Evolutionary conservation across 1,140 invertebrate species (phyloP), one percentile per base, ranked within the genome.

Genomic region (Bombus sibiricus): DNA sequence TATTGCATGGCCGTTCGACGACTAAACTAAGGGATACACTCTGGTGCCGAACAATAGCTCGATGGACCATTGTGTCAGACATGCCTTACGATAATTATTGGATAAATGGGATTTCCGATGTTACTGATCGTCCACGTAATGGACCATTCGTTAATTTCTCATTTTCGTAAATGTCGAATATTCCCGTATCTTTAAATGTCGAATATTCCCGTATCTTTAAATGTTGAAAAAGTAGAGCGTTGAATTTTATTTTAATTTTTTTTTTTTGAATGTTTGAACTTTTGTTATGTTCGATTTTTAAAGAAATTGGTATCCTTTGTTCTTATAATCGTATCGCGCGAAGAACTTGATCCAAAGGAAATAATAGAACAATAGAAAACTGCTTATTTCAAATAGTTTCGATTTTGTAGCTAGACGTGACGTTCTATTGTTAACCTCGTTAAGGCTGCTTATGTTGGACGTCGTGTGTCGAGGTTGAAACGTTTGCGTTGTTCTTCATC

Each of bases 401-500:
- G 28, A 22, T 5, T 41, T 4, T n/a, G 10, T n/a, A 34, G 25
- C 13, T 13, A 18, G 18, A 22, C 10, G 28, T 0, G 43, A 41
- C 18, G n/a, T 28, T n/a, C 37, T 15, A 66, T 43, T 1, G 28
- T 32, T 18, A 39, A 57, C 15, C 25, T 71, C 34, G 9, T 71
- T 53, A 71, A 71, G 15, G 10, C 15, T 9, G 41, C 43, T 71
- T 39, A 34, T 9, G 12, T 43, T 32, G 6, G 32, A 28, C 41
- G 25, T 3, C 9, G 28, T 10, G 34, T 12, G 64, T 79, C 66
- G 39, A 25, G 15, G 39, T 22, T 68, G 32, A 84, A 79, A 64
- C 39, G 76, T 80, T 85, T 72, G 68, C 76, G 57, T 64, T 72
- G 59, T 72, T 79, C 68, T 59, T 72, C 53, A 53, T 39, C 43